Evolutionary conservation across 2,888 invertebrate genomes (phyloP), one percentile per base, ranked within the genome.

Genomic region (Cephus nigrinus): DNA sequence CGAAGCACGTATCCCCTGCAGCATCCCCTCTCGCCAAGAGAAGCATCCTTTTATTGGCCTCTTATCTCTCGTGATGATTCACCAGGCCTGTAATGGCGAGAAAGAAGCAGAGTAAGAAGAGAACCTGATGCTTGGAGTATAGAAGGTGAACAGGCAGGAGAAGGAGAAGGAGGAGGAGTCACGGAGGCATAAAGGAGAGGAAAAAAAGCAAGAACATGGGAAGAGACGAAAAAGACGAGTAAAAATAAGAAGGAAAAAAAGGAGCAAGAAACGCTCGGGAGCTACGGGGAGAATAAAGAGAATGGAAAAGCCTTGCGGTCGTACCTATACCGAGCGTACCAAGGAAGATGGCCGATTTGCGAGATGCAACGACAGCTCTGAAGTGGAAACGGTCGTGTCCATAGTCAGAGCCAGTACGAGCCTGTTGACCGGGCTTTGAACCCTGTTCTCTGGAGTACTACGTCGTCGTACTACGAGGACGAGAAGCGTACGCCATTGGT

Each of bases 341-440:
- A 33, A 71, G 71, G n/a, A 71, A 71, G 71, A 71, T 71, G 71
- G 32, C 33, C 31, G 32, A 71, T 31, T 31, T 33, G 32, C 71
- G 32, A 55, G 23, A 55, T 55, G 55, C 55, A 55, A 55, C 55
- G 55, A 55, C 55, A 23, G 55, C 55, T 55, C 55, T 23, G 23
- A 55, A 55, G 15, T 71, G 33, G 32, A 33, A 71, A 33, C 71
- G 31, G 33, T 31, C 71, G 31, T 71, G 71, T 71, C 55, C 23
- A 55, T 55, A 55, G 55, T 15, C 55, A 55, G 55, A 55, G 55
- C 40, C 23, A 15, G 40, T 23, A 40, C 40, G 5, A 40, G 40
- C 55, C 9, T 55, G 71, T 71, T 88, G 88, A 87, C 88, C 88
- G 88, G 88, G 87, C 88, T 88, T 88, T 88, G 88, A 88, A 88